These are phyloP conservation scores for Arion vulgaris DNA, from an alignment of 1,140 invertebrate species.

Conservation along the genomic window DNA sequence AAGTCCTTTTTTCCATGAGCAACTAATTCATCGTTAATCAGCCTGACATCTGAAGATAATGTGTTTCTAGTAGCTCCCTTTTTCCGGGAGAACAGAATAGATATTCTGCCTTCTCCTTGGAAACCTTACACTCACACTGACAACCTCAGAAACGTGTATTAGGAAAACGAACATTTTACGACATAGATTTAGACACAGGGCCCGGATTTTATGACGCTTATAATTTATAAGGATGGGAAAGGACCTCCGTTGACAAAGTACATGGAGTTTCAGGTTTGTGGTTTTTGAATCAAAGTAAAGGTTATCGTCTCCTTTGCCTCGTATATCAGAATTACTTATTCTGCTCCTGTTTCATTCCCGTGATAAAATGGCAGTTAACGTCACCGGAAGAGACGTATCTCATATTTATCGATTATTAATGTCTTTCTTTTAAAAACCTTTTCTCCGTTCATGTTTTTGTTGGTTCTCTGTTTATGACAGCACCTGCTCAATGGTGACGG, in stretches of 20 bases:
- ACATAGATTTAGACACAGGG: background rate
- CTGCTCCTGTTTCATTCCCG: background rate
- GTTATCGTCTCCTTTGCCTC: background rate
- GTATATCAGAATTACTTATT: conserved; percentile 19
- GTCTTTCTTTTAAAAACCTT: background rate
- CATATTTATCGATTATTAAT: conserved; percentile 10
- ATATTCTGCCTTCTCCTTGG: too few species aligned
- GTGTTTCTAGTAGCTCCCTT: too few species aligned
- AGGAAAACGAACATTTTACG: background rate
- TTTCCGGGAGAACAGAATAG: too few species aligned
- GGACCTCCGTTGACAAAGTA: background rate
- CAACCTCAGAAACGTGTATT: background rate
- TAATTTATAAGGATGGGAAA: background rate
- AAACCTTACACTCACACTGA: background rate
- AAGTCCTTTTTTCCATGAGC: too few species aligned
- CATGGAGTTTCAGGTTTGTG: background rate
- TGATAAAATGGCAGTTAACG: conserved; percentile 21
- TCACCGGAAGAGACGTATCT: background rate
- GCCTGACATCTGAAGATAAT: too few species aligned
- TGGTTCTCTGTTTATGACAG: background rate
- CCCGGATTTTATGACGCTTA: background rate
- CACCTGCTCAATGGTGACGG: background rate
- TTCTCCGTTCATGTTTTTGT: background rate
- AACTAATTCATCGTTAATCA: too few species aligned
- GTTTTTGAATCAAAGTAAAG: background rate